Base-by-base conservation (phyloP, 2,797 vertebrate genomes). In the Mareca strepera region DNA sequence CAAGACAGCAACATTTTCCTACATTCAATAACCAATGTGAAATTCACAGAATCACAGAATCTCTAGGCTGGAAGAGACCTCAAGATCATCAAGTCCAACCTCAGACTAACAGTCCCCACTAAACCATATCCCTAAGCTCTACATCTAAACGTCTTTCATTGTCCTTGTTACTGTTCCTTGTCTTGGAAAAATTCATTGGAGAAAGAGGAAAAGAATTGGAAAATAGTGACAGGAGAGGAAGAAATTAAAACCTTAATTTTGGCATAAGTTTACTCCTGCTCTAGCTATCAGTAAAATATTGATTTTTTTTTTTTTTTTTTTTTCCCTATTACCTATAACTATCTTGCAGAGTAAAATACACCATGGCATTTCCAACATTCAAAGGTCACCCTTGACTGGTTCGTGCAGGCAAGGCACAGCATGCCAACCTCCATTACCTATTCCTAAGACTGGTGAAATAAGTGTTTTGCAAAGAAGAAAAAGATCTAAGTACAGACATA, bases 131-230 rank as follows among this genome's bases (percentile, higher is more conserved):
- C 41, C 15, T 41, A 41, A 16, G 41, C 3, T 39, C 13, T 39
- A 39, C 39, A 39, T 39, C 39, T 39, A 39, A 39, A 39, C 39
- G 13, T 39, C 39, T 39, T 39, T 39, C 39, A 39, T 39, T 23
- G 31, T 76, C 77, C 33, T 64, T 16, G 29, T 86, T 67, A 60
- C 29, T 59, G 9, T 50, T 82, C 77, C 41, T 55, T 48, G 11
- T 26, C 1, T 0, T 37, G 20, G n/a, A 59, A 1, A 1, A 74
- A 77, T 68, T 79, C 15, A 29, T 2, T 33, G 7, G 3, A 0
- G 8, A 3, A 2, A 18, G 26, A 56, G 7, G 14, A 11, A 66
- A 86, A 86, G 35, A 73, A 66, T 5, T 4, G 76, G 53, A 68
- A 58, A 7, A 70, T 67, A 83, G 8, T 3, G 9, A 77, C 14